Conservation (phyloP, 1,140 invertebrate species). For the Geopemphigus sp. region DNA sequence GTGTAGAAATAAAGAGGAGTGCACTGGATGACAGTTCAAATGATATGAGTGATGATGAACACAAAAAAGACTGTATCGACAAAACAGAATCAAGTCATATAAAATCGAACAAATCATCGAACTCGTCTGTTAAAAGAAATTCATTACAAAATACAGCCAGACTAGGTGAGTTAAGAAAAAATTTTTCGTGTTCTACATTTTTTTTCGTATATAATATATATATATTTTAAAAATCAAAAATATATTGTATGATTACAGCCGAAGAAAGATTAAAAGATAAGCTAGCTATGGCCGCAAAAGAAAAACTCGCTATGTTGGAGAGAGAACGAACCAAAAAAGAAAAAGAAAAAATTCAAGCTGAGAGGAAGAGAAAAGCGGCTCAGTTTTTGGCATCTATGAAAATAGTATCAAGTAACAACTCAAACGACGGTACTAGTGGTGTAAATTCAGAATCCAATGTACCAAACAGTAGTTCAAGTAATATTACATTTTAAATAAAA, state of each 20-base stretch:
- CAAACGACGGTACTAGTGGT: neutral
- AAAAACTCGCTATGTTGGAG: slow-evolving; percentile 49
- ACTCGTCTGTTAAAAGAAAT: neutral
- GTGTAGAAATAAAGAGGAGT: slow-evolving; percentile 55
- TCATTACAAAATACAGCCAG: slow-evolving; percentile 19
- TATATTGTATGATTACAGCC: slow-evolving; percentile 10
- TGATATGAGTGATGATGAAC: slow-evolving; percentile 56
- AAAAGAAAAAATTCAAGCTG: slow-evolving; percentile 51
- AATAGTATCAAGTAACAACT: slow-evolving; percentile 16
- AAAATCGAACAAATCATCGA: slow-evolving; percentile 20
- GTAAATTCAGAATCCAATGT: neutral
- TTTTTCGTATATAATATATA: neutral
- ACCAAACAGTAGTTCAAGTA: neutral
- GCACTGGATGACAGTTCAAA: slow-evolving; percentile 66
- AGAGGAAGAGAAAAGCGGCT: slow-evolving; percentile 49
- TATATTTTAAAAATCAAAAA: neutral
- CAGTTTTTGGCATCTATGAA: slow-evolving; percentile 47
- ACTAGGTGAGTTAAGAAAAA: slow-evolving; percentile 9
- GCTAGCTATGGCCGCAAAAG: slow-evolving; percentile 49
- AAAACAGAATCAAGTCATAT: slow-evolving; percentile 34
- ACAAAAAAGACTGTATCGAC: slow-evolving; percentile 19
- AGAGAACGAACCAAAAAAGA: slow-evolving; percentile 45
- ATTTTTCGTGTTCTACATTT: neutral
- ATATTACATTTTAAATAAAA: neutral
- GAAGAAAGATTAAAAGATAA: slow-evolving; percentile 50